Conservation (phyloP, 2,797 vertebrate genomes). For the Selene dorsalis region DNA sequence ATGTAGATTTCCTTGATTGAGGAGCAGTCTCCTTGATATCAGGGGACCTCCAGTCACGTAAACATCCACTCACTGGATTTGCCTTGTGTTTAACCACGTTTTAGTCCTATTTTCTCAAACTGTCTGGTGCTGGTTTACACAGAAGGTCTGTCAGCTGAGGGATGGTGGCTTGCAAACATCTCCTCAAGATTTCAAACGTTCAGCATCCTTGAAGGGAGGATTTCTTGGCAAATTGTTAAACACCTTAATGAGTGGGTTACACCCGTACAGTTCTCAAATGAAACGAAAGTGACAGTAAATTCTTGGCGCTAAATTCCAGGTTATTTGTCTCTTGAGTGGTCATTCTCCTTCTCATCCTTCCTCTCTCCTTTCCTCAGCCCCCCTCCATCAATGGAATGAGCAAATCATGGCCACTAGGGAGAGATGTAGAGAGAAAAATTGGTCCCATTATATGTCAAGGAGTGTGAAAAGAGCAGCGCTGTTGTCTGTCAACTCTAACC, state of each 20-base stretch:
- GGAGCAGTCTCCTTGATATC: conserved; percentile 58
- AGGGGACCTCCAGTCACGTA: conserved; percentile 66
- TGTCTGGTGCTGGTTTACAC: conserved; percentile 72
- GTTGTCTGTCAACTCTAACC: conserved; percentile 77
- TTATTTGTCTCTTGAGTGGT: conserved; percentile 60
- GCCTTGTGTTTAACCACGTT: conserved; percentile 79
- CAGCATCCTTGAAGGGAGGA: conserved; percentile 37
- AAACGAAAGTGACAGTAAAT: conserved; percentile 47
- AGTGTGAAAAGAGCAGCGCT: conserved; percentile 78
- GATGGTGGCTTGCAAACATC: conserved; percentile 67
- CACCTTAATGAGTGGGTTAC: conserved; percentile 51
- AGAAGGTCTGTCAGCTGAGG: conserved; percentile 70
- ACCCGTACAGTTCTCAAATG: conserved; percentile 42
- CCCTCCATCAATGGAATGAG: conserved; percentile 73
- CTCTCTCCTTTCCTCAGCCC: conserved; percentile 35
- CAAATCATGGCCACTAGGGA: conserved; percentile 72
- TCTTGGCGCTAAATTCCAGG: conserved; percentile 34
- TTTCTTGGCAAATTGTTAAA: conserved; percentile 60
- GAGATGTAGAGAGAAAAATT: conserved; percentile 70
- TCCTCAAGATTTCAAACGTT: conserved; percentile 57
- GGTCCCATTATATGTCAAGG: conserved; percentile 71
- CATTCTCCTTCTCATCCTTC: conserved; percentile 34
- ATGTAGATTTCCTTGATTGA: conserved; percentile 77
- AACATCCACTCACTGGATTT: conserved; percentile 73
- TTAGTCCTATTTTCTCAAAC: conserved; percentile 66